Evolutionary conservation across 1,140 invertebrate species (phyloP).

Genomic region (Paraescarpia echinospica): DNA sequence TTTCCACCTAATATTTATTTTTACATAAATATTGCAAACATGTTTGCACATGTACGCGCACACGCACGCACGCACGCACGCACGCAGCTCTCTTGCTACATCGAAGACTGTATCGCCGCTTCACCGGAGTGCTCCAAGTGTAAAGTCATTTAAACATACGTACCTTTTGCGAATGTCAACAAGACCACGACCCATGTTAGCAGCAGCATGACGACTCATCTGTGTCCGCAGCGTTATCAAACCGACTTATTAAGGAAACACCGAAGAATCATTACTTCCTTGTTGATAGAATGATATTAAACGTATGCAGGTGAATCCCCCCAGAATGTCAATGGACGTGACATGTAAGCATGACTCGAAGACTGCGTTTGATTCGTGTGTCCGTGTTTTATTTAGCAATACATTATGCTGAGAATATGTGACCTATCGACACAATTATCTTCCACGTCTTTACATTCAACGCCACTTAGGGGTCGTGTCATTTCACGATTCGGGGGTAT

Average conservation of each 20-base stretch:
- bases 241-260: background rate
- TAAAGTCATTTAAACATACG: background rate
- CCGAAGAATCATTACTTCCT: background rate
- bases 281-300: background rate
- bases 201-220: background rate
- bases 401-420: background rate
- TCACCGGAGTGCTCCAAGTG: background rate
- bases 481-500: background rate
- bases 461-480: background rate
- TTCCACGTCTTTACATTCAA: background rate
- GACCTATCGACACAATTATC: background rate
- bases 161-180: background rate
- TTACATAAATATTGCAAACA: background rate
- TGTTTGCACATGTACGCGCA: background rate
- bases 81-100: background rate
- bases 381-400: background rate
- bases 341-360: background rate
- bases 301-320: background rate
- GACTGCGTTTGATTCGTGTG: background rate
- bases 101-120: background rate
- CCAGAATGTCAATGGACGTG: background rate
- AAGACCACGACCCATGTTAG: background rate
- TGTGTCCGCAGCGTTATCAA: background rate
- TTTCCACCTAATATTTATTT: too few relatives aligned
- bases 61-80: background rate